Evolutionary conservation across 2,113 vertebrate genomes (phyloP).

Genomic region (Emydocephalus ijimae): DNA sequence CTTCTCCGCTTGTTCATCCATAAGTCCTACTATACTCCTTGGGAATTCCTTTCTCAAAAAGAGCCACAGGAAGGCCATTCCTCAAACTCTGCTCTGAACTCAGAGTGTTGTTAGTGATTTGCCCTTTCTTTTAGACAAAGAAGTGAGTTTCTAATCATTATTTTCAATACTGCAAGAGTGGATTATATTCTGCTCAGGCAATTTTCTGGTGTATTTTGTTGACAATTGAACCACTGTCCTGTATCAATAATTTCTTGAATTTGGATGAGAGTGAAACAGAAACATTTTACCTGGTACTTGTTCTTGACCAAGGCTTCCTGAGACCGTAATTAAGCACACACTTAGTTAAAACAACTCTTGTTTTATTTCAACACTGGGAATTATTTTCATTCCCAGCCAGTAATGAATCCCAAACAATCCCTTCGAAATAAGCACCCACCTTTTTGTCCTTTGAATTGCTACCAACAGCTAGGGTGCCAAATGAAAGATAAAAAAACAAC

Average conservation of each 20-base stretch:
- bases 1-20: not conserved
- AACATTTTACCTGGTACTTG: constrained; percentile 43
- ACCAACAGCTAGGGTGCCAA: too few relatives aligned
- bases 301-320: too few relatives aligned
- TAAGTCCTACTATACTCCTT: not conserved
- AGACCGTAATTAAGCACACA: too few relatives aligned
- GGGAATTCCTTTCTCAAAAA: not conserved
- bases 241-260: constrained; percentile 23
- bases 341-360: too few relatives aligned
- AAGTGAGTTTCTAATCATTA: not conserved
- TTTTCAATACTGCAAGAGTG: not conserved
- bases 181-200: not conserved
- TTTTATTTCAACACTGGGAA: too few relatives aligned
- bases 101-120: not conserved
- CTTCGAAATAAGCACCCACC: too few relatives aligned
- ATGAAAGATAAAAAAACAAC: too few relatives aligned
- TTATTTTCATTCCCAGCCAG: too few relatives aligned
- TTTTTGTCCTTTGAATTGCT: too few relatives aligned
- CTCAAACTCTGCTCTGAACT: not conserved
- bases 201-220: constrained; percentile 27
- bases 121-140: not conserved
- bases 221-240: not conserved
- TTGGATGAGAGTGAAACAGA: constrained; percentile 38
- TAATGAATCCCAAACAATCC: too few relatives aligned
- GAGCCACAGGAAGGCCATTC: not conserved